A percentile compares a stretch with the other conserved stretches of the same genome.
phyloP scores from a whole-genome alignment of 2,888 invertebrate genomes.

The Dromius quadrimaculatus region DNA sequence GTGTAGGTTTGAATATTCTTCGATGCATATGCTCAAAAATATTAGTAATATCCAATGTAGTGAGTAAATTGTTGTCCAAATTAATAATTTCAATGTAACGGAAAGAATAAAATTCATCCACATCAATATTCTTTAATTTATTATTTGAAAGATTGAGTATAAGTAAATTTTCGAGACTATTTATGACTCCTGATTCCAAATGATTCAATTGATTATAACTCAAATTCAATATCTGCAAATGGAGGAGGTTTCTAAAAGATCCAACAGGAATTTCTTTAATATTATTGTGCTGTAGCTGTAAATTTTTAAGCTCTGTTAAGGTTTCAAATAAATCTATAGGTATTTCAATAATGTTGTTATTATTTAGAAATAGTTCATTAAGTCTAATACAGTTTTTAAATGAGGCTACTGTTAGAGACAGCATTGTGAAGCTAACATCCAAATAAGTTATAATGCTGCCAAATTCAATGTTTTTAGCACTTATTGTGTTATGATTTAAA shows the following conservation, averaged over 20 bases:
- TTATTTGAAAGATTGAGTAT: conserved; percentile 50
- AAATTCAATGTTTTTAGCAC: conserved; percentile 1
- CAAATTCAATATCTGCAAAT: conserved; percentile 43
- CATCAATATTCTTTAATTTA: conserved; percentile 29
- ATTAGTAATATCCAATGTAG: conserved; percentile 4
- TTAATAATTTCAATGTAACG: conserved; percentile 24
- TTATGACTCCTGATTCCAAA: conserved; percentile 30
- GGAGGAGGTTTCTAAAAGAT: conserved; percentile 15
- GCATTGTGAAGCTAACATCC: conserved; percentile 6
- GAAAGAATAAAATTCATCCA: conserved; percentile 43
- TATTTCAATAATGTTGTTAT: conserved; percentile 36
- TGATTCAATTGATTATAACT: conserved; percentile 37
- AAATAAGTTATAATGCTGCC: neutral
- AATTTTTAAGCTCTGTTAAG: conserved; percentile 31
- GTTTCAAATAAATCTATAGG: conserved; percentile 43
- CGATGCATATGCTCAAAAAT: conserved; percentile 27
- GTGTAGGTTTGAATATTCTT: neutral
- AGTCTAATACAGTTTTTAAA: conserved; percentile 24
- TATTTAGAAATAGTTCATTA: conserved; percentile 30
- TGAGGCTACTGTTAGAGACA: conserved; percentile 5
- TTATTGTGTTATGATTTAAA: conserved; percentile 11
- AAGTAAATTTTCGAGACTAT: conserved; percentile 40
- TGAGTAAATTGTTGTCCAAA: conserved; percentile 46
- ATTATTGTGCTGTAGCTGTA: conserved; percentile 43
- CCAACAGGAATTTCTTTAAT: conserved; percentile 31